Evolutionary conservation across 1,140 invertebrate species (phyloP).

Genomic region (Lasioglossum albipes): DNA sequence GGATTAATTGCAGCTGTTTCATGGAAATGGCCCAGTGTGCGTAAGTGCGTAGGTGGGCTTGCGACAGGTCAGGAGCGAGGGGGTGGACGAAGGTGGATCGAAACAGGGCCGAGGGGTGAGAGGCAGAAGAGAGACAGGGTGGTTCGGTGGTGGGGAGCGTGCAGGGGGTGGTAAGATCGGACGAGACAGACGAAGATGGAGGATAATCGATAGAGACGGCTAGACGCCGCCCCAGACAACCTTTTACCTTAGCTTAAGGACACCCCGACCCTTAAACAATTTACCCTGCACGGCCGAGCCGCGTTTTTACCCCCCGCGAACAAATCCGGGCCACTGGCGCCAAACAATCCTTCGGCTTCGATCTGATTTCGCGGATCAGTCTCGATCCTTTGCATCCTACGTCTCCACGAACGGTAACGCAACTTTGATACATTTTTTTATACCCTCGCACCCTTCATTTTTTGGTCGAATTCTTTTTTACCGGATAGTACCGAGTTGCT

Average conservation of each 20-base stretch:
- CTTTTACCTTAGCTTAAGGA: slow-evolving; percentile 77
- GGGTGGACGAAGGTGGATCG: slow-evolving; percentile 35
- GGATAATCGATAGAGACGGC: slow-evolving; percentile 80
- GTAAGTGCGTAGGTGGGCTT: slow-evolving; percentile 73
- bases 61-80: slow-evolving; percentile 76
- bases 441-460: background rate
- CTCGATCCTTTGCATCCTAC: no score
- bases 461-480: no score
- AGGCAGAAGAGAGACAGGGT: slow-evolving; percentile 11
- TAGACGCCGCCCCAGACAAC: slow-evolving; percentile 80
- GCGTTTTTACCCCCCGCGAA: slow-evolving; percentile 37
- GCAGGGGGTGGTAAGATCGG: slow-evolving; percentile 60
- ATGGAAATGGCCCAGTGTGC: slow-evolving; percentile 27
- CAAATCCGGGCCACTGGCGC: slow-evolving; percentile 12
- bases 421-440: no score
- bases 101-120: slow-evolving; percentile 27
- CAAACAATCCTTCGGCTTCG: background rate
- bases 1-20: no score
- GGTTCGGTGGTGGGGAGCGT: slow-evolving; percentile 31
- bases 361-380: background rate
- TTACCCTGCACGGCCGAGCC: slow-evolving; percentile 62
- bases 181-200: slow-evolving; percentile 69
- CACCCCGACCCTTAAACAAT: slow-evolving; percentile 76
- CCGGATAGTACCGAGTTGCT: no score
- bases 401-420: no score